phyloP scores from a whole-genome alignment of 2,888 invertebrate species.

The Phasia obesa region DNA sequence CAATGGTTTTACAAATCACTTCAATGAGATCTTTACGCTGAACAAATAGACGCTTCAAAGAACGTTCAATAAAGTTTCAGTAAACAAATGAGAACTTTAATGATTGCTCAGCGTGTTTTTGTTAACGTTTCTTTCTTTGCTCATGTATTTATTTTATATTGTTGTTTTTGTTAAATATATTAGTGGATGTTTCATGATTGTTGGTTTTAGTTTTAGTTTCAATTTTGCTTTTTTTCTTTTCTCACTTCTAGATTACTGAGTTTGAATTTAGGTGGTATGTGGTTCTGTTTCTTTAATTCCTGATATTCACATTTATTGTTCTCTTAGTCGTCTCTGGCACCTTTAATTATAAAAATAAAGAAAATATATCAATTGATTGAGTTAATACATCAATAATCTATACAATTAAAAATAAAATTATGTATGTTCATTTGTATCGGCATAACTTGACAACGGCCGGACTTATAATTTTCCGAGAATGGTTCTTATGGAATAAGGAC shows the following conservation, averaged over 20 bases:
- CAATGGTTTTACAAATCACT: constrained; percentile 49
- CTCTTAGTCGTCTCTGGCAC: constrained; percentile 37
- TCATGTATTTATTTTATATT: constrained; percentile 2
- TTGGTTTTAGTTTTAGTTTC: constrained; percentile 10
- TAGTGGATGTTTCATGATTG: constrained; percentile 53
- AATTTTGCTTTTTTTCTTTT: constrained; percentile 5
- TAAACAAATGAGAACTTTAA: constrained; percentile 42
- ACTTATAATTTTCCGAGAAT: no score
- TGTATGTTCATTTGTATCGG: no score
- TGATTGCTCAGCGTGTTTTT: constrained; percentile 48
- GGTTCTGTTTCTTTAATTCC: constrained; percentile 3
- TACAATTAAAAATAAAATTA: no score
- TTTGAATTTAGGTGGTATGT: constrained; percentile 25
- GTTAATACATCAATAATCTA: no score
- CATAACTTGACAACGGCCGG: no score
- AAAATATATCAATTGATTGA: constrained; percentile 2
- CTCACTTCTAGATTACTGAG: constrained; percentile 11
- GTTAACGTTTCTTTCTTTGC: not conserved
- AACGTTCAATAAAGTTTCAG: constrained; percentile 27
- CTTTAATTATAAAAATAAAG: constrained; percentile 52
- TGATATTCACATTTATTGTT: constrained; percentile 21
- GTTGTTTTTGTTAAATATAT: no score
- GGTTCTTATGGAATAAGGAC: no score
- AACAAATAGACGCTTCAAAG: constrained; percentile 23
- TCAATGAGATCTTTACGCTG: constrained; percentile 59